A percentile compares a stretch with the other conserved stretches of the same genome.
These are phyloP conservation scores for Theropithecus gelada DNA, from an alignment of 2,113 vertebrate species.

Conservation along the genomic window DNA sequence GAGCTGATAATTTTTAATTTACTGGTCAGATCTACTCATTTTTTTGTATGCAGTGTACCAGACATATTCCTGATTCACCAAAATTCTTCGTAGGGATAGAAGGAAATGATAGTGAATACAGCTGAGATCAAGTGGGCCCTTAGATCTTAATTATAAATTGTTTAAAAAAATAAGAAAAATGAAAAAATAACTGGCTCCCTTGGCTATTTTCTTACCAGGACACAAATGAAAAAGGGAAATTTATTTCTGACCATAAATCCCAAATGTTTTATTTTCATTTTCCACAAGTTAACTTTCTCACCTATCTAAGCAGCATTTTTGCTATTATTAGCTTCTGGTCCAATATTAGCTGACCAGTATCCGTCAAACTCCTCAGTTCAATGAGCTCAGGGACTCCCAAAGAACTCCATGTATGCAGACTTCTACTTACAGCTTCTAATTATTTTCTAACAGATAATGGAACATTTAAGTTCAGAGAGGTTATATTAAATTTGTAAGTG, in stretches of 20 bases:
- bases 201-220: slow-evolving; percentile 81
- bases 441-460: slow-evolving; percentile 86
- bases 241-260: slow-evolving; percentile 83
- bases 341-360: slow-evolving; percentile 82
- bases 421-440: slow-evolving; percentile 84
- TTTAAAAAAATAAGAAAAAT: slow-evolving; percentile 66
- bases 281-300: slow-evolving; percentile 83
- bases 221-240: slow-evolving; percentile 83
- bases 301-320: slow-evolving; percentile 82
- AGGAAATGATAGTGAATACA: slow-evolving; percentile 59
- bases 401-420: slow-evolving; percentile 75
- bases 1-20: slow-evolving; percentile 63
- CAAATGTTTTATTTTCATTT: slow-evolving; percentile 84
- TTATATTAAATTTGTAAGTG: slow-evolving; percentile 80
- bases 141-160: slow-evolving; percentile 84
- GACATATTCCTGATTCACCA: slow-evolving; percentile 64
- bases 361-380: slow-evolving; percentile 81
- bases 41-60: slow-evolving; percentile 58
- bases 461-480: slow-evolving; percentile 81
- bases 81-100: slow-evolving; percentile 45
- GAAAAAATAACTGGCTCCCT: slow-evolving; percentile 68
- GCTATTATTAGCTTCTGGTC: slow-evolving; percentile 84
- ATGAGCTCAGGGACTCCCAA: slow-evolving; percentile 84
- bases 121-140: slow-evolving; percentile 66
- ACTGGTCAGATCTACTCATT: slow-evolving; percentile 66